A percentile compares a stretch with the other conserved stretches of the same genome.
These are phyloP conservation scores for Cataglyphis rosenhaueri DNA, from an alignment of 2,888 invertebrate species.

Conservation along the genomic window DNA sequence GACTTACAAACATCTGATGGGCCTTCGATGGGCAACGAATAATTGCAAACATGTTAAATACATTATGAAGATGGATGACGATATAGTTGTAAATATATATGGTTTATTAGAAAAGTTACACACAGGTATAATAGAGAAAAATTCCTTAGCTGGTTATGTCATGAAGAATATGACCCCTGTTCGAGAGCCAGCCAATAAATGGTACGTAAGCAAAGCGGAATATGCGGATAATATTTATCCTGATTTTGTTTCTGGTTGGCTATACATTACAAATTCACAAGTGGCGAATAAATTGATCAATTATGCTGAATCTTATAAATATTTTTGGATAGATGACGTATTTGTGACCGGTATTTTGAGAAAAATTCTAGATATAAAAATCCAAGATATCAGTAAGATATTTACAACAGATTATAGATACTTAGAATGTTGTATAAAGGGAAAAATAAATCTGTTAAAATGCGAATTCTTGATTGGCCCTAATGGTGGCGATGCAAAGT, in stretches of 20 bases:
- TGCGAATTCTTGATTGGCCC: conserved; percentile 91
- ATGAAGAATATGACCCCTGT: conserved; percentile 89
- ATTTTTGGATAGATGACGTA: conserved; percentile 97
- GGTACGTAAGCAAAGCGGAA: conserved; percentile 91
- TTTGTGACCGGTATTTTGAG: conserved; percentile 93
- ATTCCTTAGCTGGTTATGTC: conserved; percentile 89
- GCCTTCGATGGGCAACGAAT: conserved; percentile 90
- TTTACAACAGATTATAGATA: conserved; percentile 91
- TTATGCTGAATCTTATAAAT: conserved; percentile 86
- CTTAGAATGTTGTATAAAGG: conserved; percentile 91
- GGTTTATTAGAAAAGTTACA: conserved; percentile 84
- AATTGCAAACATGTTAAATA: conserved; percentile 88
- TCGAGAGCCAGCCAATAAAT: conserved; percentile 90
- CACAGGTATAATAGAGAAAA: conserved; percentile 36
- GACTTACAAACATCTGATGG: conserved; percentile 94
- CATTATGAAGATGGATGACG: conserved; percentile 94
- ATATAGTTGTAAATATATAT: conserved; percentile 91
- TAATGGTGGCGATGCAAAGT: conserved; percentile 91
- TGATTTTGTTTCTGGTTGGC: conserved; percentile 93
- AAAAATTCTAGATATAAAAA: conserved; percentile 87
- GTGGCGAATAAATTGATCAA: conserved; percentile 88
- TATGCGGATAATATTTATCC: conserved; percentile 89
- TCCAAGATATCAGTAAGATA: conserved; percentile 87
- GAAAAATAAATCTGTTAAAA: conserved; percentile 86
- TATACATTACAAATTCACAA: conserved; percentile 91